Evolutionary conservation across 2,797 vertebrate species (phyloP).

Genomic region (Anguilla obscura): DNA sequence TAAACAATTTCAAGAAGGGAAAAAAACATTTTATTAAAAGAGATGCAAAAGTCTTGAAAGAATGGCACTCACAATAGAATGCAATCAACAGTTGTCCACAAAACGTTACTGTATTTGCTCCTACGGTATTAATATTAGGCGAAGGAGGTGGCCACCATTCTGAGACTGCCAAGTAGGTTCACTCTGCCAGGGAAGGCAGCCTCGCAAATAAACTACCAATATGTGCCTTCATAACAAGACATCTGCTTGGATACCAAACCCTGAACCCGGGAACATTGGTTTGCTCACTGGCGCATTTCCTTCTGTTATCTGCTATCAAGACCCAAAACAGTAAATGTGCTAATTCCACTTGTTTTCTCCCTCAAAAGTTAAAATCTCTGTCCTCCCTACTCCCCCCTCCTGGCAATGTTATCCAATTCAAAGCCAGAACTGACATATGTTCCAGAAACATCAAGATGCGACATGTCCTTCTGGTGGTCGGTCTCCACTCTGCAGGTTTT

Average conservation of each 20-base stretch:
- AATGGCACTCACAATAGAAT: conserved; percentile 12
- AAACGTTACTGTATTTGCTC: neutral
- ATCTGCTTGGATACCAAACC: conserved; percentile 14
- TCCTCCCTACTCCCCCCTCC: conserved; percentile 22
- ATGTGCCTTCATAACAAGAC: conserved; percentile 5
- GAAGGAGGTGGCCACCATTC: neutral
- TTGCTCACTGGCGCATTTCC: conserved; percentile 18
- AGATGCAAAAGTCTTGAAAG: neutral
- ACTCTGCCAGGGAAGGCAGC: neutral
- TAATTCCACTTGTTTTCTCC: conserved; percentile 20
- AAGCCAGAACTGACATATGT: neutral
- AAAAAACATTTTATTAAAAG: neutral
- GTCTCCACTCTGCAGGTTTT: neutral
- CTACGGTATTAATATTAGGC: neutral
- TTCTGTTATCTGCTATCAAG: conserved; percentile 15
- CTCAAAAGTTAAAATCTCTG: neutral
- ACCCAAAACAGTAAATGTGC: conserved; percentile 23
- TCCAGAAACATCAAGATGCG: neutral
- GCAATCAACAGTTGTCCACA: neutral
- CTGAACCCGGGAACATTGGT: conserved; percentile 19
- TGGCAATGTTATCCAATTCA: conserved; percentile 5
- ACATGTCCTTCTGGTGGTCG: neutral
- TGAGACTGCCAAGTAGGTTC: conserved; percentile 13
- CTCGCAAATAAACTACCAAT: conserved; percentile 29
- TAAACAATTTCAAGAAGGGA: neutral